Evolutionary conservation across 2,797 vertebrate species (phyloP), one percentile per base, ranked within the genome.

Genomic region (Clarias platycephalus): DNA sequence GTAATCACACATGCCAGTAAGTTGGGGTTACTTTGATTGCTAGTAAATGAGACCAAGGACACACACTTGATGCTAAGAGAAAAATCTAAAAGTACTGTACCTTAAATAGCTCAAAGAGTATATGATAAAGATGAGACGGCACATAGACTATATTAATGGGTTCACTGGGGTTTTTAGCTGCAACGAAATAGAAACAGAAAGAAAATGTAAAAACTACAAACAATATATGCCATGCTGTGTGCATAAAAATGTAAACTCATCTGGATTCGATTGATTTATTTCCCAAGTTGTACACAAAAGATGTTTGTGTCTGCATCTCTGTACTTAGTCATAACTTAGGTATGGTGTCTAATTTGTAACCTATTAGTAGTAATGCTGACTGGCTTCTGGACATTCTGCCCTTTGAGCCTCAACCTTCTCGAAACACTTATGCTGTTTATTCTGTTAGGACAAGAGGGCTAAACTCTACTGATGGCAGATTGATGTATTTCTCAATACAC

Each of bases 31-130:
- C 18, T 40, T 9, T 40, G 34, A 70, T 4, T 70, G 9, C 31
- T 40, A 28, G n/a, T 53, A 55, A 74, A 18, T 18, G 1, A 55
- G 5, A 57, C 15, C 20, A 18, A 75, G 57, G 4, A 37, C 20
- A 22, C 15, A 53, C 3, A 18, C 3, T 1, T 74, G 15, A 53
- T 22, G 8, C 34, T 3, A 1, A 37, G 31, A 31, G 66, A 34
- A 5, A 6, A 49, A 49, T 9, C 0, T 9, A 16, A 22, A 82
- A 62, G 4, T 62, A 62, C 80, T 31, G 26, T 95, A 99, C 98
- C 98, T 99, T 99, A 90, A 99, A 98, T 57, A 99, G 97, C 91
- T 99, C 98, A 93, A 99, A 99, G 78, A 99, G 94, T 97, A 99
- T 99, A 77, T 99, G 98, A 90, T 98, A 99, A 55, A 99, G 97